Base-by-base conservation (phyloP, 2,797 vertebrate species). In the Halcyon chelicuti region DNA sequence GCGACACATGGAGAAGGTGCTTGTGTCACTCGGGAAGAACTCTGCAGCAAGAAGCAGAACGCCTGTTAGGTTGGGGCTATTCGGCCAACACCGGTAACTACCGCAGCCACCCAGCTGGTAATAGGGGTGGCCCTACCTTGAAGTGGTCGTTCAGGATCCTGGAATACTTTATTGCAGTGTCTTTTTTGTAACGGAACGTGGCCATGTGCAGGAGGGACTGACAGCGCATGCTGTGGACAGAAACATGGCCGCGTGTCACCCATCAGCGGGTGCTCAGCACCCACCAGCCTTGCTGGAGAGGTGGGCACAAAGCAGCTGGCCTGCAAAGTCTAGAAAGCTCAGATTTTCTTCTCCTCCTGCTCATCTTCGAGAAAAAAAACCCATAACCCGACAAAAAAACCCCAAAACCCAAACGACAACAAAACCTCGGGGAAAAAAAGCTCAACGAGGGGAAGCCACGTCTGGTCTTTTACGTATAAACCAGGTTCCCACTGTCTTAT, bases 161-260 rank as follows among this genome's bases (percentile, higher is more conserved):
- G 71, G 99, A 99, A 98, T 99, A 99, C 98, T 99, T 99, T 65
- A 99, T 96, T 55, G 99, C 99, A 39, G 97, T 98, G 95, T 99
- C 99, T 74, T 98, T 98, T 96, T 99, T 99, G 97, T 98, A 99
- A 75, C 98, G 98, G 95, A 99, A 99, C 99, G 99, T 98, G 23
- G 98, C 98, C 99, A 99, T 99, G 94, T 99, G 99, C 94, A 99
- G 98, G 89, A 99, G 97, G 92, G 99, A 98, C 98, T 99, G 99
- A 97, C 99, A 99, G 92, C 98, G 99, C 98, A 99, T 97, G 96
- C 99, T 99, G 93, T 14, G 80, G 51, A 96, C 12, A 86, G 81
- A 95, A 89, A 88, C 22, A 93, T 35, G 87, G 12, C 20, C 1
- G 2, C 65, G 15, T 0, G 0, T 96, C 74, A 92, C 37, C 2